Evolutionary conservation across 64 coral and sea anemone species (phyloP), one percentile per base, ranked within the genome.

Genomic region (Dendrophyllia cribrosa): DNA sequence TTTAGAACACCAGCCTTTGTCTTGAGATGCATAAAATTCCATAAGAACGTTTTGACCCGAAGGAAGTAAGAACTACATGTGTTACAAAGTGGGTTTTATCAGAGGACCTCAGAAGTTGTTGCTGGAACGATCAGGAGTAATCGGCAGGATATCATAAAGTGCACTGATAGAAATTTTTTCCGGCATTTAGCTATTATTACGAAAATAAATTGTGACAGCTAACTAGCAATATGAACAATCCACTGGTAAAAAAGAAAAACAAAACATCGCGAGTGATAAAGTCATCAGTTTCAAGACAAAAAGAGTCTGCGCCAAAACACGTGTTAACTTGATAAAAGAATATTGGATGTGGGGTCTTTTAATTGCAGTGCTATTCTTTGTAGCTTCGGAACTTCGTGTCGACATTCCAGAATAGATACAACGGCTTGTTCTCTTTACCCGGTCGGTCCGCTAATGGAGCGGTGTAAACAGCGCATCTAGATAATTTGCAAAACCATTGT

Each of bases 291-390:
- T 65, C 1, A 67, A 44, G 21, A 68, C 62, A 84, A 84, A 51
- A 26, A 51, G 2, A 3, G 34, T 24, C 59, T 56, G 20, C 34
- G 25, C 4, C 26, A 19, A 45, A 83, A 84, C 80, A 84, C 80
- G 80, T 84, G 80, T 84, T 84, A 8, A 8, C 43, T 4, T 22
- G 43, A 84, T 84, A 66, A 84, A 84, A 51, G 62, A 68, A 66
- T 12, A 16, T 14, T n/a, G 22, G 72, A 49, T 20, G 4, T 3
- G 72, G 55, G 43, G 55, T 52, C 23, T 10, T 12, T 45, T 43
- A 24, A 21, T 51, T 22, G 46, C 17, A 13, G 43, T 12, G 17
- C 3, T 14, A 34, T 60, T 79, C 59, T 83, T 8, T 66, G 7
- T 12, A 49, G 15, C 17, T 75, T 0, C 67, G 4, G 44, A 22